Percentiles rank a stretch among this genome's conserved stretches.
Evolutionary conservation across 2,888 invertebrate species (phyloP).

Genomic region (Caenorhabditis virilis): DNA sequence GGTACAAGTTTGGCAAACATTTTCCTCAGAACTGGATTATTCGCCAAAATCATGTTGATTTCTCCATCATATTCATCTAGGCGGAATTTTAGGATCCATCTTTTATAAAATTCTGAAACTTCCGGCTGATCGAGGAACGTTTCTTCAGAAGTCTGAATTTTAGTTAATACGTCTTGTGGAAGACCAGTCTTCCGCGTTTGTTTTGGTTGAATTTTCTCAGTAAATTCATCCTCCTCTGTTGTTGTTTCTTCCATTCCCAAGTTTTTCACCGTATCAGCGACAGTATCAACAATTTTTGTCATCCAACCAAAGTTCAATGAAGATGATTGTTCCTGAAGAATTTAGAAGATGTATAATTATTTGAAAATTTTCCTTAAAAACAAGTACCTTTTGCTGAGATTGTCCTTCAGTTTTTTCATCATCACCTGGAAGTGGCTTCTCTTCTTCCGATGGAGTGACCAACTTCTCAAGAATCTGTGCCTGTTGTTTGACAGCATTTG

Average conservation of each 20-base stretch:
- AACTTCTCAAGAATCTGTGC: slow-evolving; percentile 61
- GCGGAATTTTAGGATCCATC: slow-evolving; percentile 30
- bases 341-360: not conserved
- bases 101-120: slow-evolving; percentile 28
- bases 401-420: not conserved
- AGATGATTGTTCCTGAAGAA: slow-evolving; percentile 2
- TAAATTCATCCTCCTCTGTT: slow-evolving; percentile 57
- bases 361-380: no score
- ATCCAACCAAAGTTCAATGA: slow-evolving; percentile 58
- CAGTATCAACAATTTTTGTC: slow-evolving; percentile 40
- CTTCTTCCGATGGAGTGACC: slow-evolving; percentile 52
- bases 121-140: slow-evolving; percentile 51
- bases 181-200: slow-evolving; percentile 44
- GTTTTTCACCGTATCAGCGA: slow-evolving; percentile 58
- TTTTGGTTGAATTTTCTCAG: slow-evolving; percentile 54
- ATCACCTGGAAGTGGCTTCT: slow-evolving; percentile 27
- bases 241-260: slow-evolving; percentile 64
- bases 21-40: slow-evolving; percentile 74
- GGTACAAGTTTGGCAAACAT: slow-evolving; percentile 76
- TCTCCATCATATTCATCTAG: slow-evolving; percentile 62
- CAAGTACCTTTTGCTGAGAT: not conserved
- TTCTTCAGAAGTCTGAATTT: slow-evolving; percentile 52
- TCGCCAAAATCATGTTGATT: slow-evolving; percentile 75
- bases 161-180: slow-evolving; percentile 26
- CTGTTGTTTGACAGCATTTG: slow-evolving; percentile 56